Evolutionary conservation across 2,888 invertebrate genomes (phyloP), one percentile per base, ranked within the genome.

Genomic region (Tachina lurida): DNA sequence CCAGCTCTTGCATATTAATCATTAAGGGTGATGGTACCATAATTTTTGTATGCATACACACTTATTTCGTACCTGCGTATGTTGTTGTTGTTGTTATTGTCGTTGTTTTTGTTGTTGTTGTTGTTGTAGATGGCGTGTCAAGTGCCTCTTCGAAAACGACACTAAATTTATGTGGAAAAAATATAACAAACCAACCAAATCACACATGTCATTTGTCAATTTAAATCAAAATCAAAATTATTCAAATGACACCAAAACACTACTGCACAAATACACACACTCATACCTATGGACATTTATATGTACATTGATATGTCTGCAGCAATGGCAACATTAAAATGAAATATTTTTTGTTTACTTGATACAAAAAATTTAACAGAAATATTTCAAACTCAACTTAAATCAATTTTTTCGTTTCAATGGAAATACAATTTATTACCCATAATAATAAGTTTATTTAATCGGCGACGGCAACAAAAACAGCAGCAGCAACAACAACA

Each of bases 171-270:
- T 77, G 52, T 73, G 77, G 77, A 83, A 83, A 83, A 31, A 78
- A 54, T n/a, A 17, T 47, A 83, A 83, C 79, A 74, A 67, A 62
- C 65, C 60, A 79, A 70, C 63, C 74, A 77, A 81, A 79, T 77
- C 84, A 73, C 68, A 74, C 45, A 81, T 81, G 86, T 84, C 84
- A 86, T 86, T 84, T 84, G 84, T 86, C 86, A 84, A 67, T 84
- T 84, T 80, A 86, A 86, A 86, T 86, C 86, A 86, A 86, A 86
- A 86, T 86, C 86, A 86, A 86, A 86, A 86, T 83, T 86, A 83
- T 76, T 86, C 73, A 86, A 86, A 86, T 83, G 86, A 83, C 62
- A 60, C 47, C 56, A 43, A 19, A 12, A 65, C 0, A 56, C 22
- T 31, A 63, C 49, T 31, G 43, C 52, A 68, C 17, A 17, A 43